A percentile compares a stretch with the other conserved stretches of the same genome.
phyloP scores from a whole-genome alignment of 35 echinoderm and acorn worm species.

The Apostichopus parvimensis region DNA sequence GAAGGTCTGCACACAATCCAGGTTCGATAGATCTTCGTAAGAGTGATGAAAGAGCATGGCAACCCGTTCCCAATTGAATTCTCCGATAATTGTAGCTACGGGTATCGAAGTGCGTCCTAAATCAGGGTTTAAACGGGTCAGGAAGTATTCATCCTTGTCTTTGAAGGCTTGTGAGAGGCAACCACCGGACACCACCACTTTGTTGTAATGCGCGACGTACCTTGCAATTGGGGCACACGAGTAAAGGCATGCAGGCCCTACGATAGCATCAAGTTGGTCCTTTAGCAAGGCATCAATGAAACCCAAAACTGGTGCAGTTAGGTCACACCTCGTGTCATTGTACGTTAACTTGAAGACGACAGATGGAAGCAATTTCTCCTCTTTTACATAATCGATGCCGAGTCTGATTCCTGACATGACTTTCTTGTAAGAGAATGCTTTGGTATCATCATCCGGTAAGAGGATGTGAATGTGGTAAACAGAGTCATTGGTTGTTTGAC shows the following conservation, averaged over 20 bases:
- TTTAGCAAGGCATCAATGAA: conserved; percentile 37
- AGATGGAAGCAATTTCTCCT: neutral
- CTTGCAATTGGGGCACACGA: conserved; percentile 59
- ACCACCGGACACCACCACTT: conserved; percentile 55
- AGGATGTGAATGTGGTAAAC: neutral
- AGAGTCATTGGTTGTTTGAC: neutral
- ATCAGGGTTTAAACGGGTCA: conserved; percentile 49
- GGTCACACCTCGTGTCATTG: conserved; percentile 47
- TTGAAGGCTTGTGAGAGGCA: conserved; percentile 28
- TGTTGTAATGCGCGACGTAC: conserved; percentile 52
- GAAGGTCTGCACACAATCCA: neutral
- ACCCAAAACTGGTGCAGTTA: neutral
- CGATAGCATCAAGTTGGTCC: conserved; percentile 38
- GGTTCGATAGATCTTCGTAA: neutral
- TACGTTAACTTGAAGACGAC: conserved; percentile 4
- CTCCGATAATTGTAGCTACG: neutral
- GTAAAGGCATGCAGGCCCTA: conserved; percentile 69
- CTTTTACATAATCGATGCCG: conserved; percentile 31
- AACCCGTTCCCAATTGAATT: conserved; percentile 33
- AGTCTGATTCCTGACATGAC: conserved; percentile 31
- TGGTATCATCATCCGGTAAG: neutral
- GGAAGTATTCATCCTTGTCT: conserved; percentile 16
- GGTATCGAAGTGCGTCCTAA: neutral
- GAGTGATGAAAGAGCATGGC: neutral
- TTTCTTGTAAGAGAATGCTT: neutral